phyloP scores from a whole-genome alignment of 2,113 vertebrate genomes.

The Albula goreensis region DNA sequence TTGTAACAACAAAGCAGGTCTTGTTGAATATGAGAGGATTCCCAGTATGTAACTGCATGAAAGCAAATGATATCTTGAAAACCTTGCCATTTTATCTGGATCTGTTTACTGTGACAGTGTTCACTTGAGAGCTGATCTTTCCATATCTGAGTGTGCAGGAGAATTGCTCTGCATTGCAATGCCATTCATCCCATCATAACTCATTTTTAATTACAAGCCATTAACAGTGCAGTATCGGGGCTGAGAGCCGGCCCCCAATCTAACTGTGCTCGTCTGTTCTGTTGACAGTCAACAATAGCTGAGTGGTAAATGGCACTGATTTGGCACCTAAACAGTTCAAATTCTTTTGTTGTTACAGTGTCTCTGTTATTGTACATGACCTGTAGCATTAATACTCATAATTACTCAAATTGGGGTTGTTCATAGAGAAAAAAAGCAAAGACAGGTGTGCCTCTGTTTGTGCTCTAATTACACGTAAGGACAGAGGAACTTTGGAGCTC shows the following conservation, averaged over 20 bases:
- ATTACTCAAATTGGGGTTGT: conserved; percentile 20
- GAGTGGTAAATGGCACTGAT: conserved; percentile 24
- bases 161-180: background rate
- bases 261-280: conserved; percentile 31
- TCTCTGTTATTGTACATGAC: conserved; percentile 14
- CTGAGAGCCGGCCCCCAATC: conserved; percentile 8
- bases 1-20: background rate
- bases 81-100: conserved; percentile 3
- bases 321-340: conserved; percentile 25
- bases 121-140: background rate
- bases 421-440: background rate
- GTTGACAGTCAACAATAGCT: conserved; percentile 35
- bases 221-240: conserved; percentile 23
- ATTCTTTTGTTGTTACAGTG: conserved; percentile 29
- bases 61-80: background rate
- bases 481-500: conserved; percentile 9
- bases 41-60: background rate
- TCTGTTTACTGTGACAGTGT: background rate
- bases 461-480: conserved; percentile 26
- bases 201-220: conserved; percentile 39
- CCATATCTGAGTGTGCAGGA: conserved; percentile 3
- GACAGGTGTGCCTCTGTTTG: conserved; percentile 19
- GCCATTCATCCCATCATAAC: conserved; percentile 35
- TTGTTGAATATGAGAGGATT: background rate
- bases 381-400: conserved; percentile 33